Conservation (phyloP, 2,888 invertebrate genomes). For the Heliconius cydno region DNA sequence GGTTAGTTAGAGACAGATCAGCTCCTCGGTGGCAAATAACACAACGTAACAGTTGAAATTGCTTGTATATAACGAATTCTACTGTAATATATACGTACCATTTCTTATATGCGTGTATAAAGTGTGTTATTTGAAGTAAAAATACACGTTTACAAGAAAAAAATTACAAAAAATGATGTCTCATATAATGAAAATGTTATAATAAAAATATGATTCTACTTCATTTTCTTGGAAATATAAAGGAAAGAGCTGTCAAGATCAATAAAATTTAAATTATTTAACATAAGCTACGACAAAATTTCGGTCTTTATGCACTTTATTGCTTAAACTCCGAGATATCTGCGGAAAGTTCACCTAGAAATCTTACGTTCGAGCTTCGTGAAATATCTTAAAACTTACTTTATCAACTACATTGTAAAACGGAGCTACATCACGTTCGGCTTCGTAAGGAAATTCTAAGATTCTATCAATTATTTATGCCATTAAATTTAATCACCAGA, state of each 20-base stretch:
- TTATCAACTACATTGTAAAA: conserved; percentile 25
- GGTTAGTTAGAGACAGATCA: conserved; percentile 32
- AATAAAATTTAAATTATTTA: conserved; percentile 9
- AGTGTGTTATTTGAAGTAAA: not conserved
- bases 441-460: not conserved
- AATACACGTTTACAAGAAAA: not conserved
- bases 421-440: conserved; percentile 10
- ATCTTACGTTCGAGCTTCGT: conserved; percentile 1
- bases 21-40: conserved; percentile 14
- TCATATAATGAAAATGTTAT: too few species aligned
- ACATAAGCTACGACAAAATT: conserved; percentile 8
- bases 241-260: not conserved
- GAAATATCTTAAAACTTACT: conserved; percentile 28
- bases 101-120: not conserved
- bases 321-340: conserved; percentile 20
- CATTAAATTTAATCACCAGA: not conserved
- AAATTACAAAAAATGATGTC: too few species aligned
- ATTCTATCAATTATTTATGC: conserved; percentile 4
- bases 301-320: conserved; percentile 17
- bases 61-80: not conserved
- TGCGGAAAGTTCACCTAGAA: conserved; percentile 17
- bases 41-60: not conserved
- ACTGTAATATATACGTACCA: not conserved
- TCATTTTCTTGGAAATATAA: not conserved
- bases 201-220: not conserved